Base-by-base conservation (phyloP, 2,113 vertebrate species). In the Lutjanus erythropterus region DNA sequence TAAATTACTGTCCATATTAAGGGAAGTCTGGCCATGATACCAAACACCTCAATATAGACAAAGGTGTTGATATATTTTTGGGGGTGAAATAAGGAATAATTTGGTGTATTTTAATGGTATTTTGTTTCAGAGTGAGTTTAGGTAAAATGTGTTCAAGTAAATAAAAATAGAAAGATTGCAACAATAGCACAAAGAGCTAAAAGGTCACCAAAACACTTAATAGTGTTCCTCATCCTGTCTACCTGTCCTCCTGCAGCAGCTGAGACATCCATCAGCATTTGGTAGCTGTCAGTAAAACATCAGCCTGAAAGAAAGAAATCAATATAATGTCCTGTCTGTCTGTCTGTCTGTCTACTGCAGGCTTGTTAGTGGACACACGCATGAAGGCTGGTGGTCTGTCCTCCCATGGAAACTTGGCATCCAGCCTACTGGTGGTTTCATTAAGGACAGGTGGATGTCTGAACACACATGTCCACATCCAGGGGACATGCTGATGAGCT, bases 181-280 rank as follows among this genome's bases (percentile, higher is more conserved):
- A 35, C 15, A 37, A 52, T 11, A 19, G 4, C 44, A 66, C 19
- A 10, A 33, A 66, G 19, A 49, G 4, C 21, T n/a, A 52, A 25
- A 25, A 37, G 14, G 21, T 52, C 47, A 10, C 66, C 29, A 15
- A 25, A 11, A 52, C 47, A 68, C 33, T 37, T 7, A 52, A 52
- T 10, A 52, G 23, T 6, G 23, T 19, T 27, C 53, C 35, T 35
- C 47, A 5, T 67, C 33, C 49, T 41, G 35, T 29, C 49, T 35
- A 53, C 49, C 4, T 69, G 52, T 27, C 49, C 16, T 69, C n/a
- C 49, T 21, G n/a, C n/a, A 21, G 66, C 9, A 37, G n/a, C 31
- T 25, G 46, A 67, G 29, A 67, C 67, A 69, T 69, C 66, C 66
- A 27, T 53, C 66, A 53, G 66, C 23, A 41, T 53, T 52, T 53